Evolutionary conservation across 2,113 vertebrate genomes (phyloP), one percentile per base, ranked within the genome.

Genomic region (Ciconia maguari): DNA sequence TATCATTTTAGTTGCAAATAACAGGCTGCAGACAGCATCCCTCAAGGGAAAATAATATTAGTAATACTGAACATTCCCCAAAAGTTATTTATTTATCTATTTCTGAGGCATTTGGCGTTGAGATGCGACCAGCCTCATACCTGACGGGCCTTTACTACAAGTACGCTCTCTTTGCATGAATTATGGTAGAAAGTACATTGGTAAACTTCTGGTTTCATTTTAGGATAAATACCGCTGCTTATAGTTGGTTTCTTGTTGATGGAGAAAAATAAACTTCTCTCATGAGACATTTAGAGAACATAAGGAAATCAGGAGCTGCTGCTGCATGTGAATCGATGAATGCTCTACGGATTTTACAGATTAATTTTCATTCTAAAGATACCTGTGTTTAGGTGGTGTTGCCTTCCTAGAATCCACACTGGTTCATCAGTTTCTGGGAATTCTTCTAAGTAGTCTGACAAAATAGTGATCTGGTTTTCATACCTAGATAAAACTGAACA

Each of bases 391-490:
- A 98, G 95, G 74, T 98, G 96, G 96, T 99, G 98, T 42, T 98
- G 98, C 91, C 97, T 98, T 94, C 98, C 98, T 92, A 99, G 96
- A 94, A 99, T 98, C 98, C 98, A 99, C 87, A 98, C 97, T 6
- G 98, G 97, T 38, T 99, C 98, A 75, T 98, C 98, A 52, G 97
- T 98, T 96, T 98, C 98, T 64, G 98, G 98, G 92, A 98, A 98
- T 88, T 99, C 98, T 97, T 99, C 98, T 97, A 98, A 93, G 96
- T 98, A 98, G 87, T 98, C 98, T 87, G 97, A 91, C 81, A 98
- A 97, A 96, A 98, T 85, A 93, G 96, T 97, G 95, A 98, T 98
- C 81, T 98, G 97, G 79, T 97, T 98, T 97, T 98, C 98, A 98
- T 97, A 97, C 94, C 97, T 98, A 90, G 97, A 97, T 74, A 98